phyloP scores from a whole-genome alignment of 2,888 invertebrate species.

The Cephonodes hylas region DNA sequence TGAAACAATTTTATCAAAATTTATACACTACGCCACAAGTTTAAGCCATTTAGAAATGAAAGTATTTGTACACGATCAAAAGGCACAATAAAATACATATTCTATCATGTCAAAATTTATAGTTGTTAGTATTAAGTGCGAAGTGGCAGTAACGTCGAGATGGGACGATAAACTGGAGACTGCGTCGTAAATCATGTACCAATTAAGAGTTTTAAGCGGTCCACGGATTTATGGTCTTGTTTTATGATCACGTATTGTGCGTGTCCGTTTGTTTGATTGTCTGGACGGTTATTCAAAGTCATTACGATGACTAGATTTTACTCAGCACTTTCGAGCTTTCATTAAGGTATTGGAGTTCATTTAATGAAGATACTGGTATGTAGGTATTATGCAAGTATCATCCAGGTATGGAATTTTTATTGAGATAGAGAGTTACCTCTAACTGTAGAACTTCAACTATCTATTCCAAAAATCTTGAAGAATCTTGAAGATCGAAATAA shows the following conservation, averaged over 20 bases:
- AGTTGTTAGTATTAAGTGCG: neutral
- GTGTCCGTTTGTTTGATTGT: neutral
- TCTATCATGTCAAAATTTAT: constrained; percentile 11
- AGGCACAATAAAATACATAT: neutral
- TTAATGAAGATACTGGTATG: no score
- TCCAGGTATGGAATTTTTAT: no score
- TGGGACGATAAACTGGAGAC: constrained; percentile 23
- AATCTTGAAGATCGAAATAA: no score
- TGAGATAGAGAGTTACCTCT: no score
- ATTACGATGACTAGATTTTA: neutral
- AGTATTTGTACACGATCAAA: neutral
- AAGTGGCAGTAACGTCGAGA: constrained; percentile 4
- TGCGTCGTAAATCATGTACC: constrained; percentile 27
- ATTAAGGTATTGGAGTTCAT: no score
- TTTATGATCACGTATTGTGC: constrained; percentile 8
- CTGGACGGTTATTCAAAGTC: neutral
- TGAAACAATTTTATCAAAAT: no score
- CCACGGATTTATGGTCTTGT: constrained; percentile 23
- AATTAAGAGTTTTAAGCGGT: constrained; percentile 31
- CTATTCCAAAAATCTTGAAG: no score
- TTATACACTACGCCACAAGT: no score
- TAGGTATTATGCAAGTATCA: no score
- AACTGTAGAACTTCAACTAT: no score
- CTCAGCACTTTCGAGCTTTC: no score
- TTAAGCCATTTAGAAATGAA: no score